phyloP scores from a whole-genome alignment of 64 coral and sea anemone genomes.

The Hydrozoanthus tunicans region DNA sequence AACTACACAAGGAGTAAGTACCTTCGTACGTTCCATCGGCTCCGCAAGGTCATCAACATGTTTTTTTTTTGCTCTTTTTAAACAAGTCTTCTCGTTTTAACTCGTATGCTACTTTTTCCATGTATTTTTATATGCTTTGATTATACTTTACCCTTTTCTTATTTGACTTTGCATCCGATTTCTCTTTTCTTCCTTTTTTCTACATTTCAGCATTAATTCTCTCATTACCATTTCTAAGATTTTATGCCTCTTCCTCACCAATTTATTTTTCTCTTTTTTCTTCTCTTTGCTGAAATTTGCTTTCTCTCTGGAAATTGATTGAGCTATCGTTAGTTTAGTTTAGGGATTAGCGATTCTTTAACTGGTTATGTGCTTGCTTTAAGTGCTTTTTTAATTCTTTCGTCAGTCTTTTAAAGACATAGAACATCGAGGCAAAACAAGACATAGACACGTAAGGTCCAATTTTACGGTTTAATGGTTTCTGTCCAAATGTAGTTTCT shows the following conservation, averaged over 20 bases:
- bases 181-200: background rate
- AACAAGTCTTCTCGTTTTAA: background rate
- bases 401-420: too few species aligned
- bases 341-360: too few species aligned
- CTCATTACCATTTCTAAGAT: background rate
- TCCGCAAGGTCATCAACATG: background rate
- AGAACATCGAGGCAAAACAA: too few species aligned
- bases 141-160: background rate
- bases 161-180: background rate
- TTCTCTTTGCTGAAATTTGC: too few species aligned
- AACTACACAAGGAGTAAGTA: conserved; percentile 53
- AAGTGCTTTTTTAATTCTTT: too few species aligned
- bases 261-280: background rate
- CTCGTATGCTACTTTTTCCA: background rate
- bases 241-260: background rate
- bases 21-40: too few species aligned
- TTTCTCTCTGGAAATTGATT: too few species aligned
- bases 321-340: too few species aligned
- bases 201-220: background rate
- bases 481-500: too few species aligned
- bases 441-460: too few species aligned
- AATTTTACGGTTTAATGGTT: too few species aligned
- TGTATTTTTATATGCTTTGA: background rate
- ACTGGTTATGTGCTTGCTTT: too few species aligned
- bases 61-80: background rate